phyloP scores from a whole-genome alignment of 1,140 invertebrate species.

The Coptotermes formosanus region DNA sequence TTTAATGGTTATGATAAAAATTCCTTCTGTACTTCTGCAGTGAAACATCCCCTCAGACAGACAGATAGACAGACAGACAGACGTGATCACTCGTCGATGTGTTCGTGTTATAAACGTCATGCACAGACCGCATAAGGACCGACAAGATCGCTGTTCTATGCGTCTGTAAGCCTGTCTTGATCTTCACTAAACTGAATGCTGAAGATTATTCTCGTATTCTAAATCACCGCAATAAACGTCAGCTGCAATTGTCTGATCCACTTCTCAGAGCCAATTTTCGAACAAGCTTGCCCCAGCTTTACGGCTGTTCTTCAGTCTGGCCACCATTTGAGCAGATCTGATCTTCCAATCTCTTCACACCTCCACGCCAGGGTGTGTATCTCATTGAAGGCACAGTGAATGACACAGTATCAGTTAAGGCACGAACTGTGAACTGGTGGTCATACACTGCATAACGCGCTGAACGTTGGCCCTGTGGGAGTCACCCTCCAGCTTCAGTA shows the following conservation, averaged over 20 bases:
- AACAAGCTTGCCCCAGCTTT: neutral
- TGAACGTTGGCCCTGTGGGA: no score
- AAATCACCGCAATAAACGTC: neutral
- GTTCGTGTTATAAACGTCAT: no score
- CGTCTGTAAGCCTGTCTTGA: no score
- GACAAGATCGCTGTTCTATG: neutral
- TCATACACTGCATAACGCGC: no score
- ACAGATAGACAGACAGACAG: no score
- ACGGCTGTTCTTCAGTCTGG: neutral
- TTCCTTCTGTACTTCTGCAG: no score
- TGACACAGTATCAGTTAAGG: neutral
- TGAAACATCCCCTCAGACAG: no score
- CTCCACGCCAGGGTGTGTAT: neutral
- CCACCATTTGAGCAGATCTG: neutral
- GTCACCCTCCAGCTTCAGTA: no score
- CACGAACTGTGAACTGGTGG: no score
- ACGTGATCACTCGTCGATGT: no score
- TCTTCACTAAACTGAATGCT: neutral
- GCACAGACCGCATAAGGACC: no score
- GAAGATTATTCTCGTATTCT: neutral
- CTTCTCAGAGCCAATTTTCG: neutral
- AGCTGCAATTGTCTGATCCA: neutral
- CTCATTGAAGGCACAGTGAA: neutral
- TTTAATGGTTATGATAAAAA: no score
- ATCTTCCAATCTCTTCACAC: neutral